Percentiles rank a stretch among this genome's conserved stretches.
Evolutionary conservation across 2,113 vertebrate genomes (phyloP).

Genomic region (Mesitornis unicolor): DNA sequence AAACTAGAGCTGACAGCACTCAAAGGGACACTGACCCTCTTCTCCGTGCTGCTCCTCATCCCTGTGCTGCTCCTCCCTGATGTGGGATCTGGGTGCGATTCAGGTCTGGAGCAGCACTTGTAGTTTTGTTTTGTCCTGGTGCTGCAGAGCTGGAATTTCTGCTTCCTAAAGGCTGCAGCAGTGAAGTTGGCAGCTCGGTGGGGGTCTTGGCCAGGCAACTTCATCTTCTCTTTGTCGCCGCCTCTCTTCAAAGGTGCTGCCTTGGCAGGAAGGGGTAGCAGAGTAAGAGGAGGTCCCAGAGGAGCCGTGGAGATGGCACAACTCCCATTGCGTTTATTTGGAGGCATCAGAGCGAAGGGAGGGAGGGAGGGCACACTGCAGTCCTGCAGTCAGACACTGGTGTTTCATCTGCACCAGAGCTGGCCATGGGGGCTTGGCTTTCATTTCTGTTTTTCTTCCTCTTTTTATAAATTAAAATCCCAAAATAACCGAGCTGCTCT

Average conservation of each 20-base stretch:
- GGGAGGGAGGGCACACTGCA: not conserved
- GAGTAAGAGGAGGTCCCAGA: not conserved
- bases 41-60: not conserved
- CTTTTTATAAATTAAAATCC: not conserved
- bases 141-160: not conserved
- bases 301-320: not conserved
- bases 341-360: not conserved
- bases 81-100: not conserved
- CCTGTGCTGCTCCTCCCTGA: not conserved
- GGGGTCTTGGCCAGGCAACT: not conserved
- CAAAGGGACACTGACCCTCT: not conserved
- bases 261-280: not conserved
- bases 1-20: not conserved
- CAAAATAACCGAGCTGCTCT: slow-evolving; percentile 1
- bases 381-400: not conserved
- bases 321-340: not conserved
- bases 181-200: not conserved
- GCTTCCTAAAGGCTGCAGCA: not conserved
- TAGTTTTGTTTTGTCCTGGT: not conserved
- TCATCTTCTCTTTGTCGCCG: not conserved
- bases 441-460: not conserved
- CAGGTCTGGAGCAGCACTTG: not conserved
- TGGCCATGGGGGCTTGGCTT: not conserved
- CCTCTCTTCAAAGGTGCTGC: not conserved
- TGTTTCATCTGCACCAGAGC: not conserved